Percentiles rank a stretch among this genome's conserved stretches.
Conservation (phyloP, 2,888 invertebrate species). For the Busseola fusca region DNA sequence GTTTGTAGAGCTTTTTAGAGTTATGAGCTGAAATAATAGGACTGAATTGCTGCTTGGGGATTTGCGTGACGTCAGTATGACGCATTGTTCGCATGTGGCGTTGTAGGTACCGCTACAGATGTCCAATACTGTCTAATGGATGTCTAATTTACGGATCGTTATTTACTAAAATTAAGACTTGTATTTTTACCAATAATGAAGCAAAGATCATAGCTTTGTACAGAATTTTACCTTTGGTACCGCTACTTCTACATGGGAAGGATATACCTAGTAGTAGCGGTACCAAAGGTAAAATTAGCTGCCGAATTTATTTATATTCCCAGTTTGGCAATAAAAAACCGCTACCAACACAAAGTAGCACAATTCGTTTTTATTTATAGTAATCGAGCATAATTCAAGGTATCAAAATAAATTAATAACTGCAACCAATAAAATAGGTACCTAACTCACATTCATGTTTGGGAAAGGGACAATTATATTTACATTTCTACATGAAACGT, state of each 20-base stretch:
- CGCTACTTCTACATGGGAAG: no score
- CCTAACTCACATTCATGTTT: neutral
- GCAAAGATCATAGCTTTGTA: neutral
- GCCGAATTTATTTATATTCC: neutral
- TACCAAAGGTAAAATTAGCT: neutral
- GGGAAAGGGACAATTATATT: neutral
- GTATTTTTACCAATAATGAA: neutral
- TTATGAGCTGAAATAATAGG: no score
- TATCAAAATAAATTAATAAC: constrained; percentile 1
- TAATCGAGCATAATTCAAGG: neutral
- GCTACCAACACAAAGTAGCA: neutral
- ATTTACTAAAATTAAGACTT: neutral
- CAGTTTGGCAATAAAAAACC: neutral
- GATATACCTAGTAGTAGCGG: neutral
- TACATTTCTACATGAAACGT: neutral
- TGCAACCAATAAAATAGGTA: neutral
- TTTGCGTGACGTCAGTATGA: no score
- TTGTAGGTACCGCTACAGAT: no score
- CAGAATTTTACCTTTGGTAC: no score
- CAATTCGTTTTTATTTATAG: neutral
- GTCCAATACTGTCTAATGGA: no score
- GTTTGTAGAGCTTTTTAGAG: no score
- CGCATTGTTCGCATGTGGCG: no score
- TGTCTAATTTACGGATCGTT: neutral
- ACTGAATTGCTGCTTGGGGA: no score